These are phyloP conservation scores for Gymnoscelis rufifasciata DNA, from an alignment of 2,888 invertebrate genomes.

Conservation along the genomic window DNA sequence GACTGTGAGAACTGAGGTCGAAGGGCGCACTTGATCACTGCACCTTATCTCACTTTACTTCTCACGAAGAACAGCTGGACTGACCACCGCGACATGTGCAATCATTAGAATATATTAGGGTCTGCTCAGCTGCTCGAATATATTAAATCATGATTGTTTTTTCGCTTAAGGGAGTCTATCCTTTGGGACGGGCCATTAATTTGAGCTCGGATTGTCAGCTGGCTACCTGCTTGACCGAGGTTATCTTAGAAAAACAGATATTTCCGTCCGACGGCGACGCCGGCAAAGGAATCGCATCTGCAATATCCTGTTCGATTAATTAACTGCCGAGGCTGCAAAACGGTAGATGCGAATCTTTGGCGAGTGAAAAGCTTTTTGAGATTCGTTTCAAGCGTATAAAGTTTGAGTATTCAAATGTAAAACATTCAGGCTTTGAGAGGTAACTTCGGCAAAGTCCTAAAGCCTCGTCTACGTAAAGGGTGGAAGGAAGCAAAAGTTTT, in stretches of 20 bases:
- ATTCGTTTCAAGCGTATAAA: slow-evolving; percentile 18
- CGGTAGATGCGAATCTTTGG: not conserved
- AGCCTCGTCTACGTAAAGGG: slow-evolving; percentile 67
- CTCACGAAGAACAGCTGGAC: slow-evolving; percentile 68
- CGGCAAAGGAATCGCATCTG: slow-evolving; percentile 60
- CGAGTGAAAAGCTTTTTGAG: slow-evolving; percentile 9
- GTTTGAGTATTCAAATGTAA: slow-evolving; percentile 62
- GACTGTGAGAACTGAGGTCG: slow-evolving; percentile 68
- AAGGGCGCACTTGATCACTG: slow-evolving; percentile 72
- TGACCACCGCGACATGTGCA: slow-evolving; percentile 60
- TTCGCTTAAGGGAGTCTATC: slow-evolving; percentile 38
- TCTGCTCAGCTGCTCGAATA: slow-evolving; percentile 64
- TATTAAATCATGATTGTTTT: slow-evolving; percentile 52
- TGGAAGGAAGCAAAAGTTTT: slow-evolving; percentile 69
- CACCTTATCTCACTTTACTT: slow-evolving; percentile 62
- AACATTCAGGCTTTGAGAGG: slow-evolving; percentile 70
- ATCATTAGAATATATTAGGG: slow-evolving; percentile 73
- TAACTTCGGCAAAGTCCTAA: slow-evolving; percentile 69
- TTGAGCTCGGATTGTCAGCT: slow-evolving; percentile 47
- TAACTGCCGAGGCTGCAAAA: slow-evolving; percentile 30
- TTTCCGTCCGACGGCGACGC: slow-evolving; percentile 52
- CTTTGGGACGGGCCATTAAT: slow-evolving; percentile 50
- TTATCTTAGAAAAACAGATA: slow-evolving; percentile 60
- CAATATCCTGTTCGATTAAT: slow-evolving; percentile 56
- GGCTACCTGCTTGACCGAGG: slow-evolving; percentile 64